Conservation (phyloP, 2,113 vertebrate species). For the Rhineura floridana region DNA sequence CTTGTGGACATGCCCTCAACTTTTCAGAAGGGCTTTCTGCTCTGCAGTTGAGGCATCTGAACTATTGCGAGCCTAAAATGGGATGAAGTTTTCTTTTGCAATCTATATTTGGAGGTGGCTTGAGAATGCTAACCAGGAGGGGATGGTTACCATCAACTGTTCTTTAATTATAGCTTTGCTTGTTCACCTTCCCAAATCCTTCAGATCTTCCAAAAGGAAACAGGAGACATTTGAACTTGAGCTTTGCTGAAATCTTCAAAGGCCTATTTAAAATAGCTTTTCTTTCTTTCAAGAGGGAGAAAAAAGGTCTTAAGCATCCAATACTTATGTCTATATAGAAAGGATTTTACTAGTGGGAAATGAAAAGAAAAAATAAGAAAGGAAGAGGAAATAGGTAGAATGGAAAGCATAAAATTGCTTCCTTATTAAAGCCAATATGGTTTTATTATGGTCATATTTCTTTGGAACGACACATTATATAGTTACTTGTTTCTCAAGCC, state of each 20-base stretch:
- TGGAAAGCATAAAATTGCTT: slow-evolving; percentile 39
- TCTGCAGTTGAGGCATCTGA: slow-evolving; percentile 64
- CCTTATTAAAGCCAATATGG: slow-evolving; percentile 24
- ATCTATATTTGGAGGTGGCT: slow-evolving; percentile 70
- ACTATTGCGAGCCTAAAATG: slow-evolving; percentile 66
- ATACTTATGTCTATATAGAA: slow-evolving; percentile 27
- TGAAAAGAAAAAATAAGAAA: slow-evolving; percentile 25
- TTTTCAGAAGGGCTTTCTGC: slow-evolving; percentile 48
- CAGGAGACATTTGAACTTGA: slow-evolving; percentile 69
- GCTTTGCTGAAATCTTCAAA: slow-evolving; percentile 58
- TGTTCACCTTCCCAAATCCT: slow-evolving; percentile 71
- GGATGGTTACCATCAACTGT: slow-evolving; percentile 63
- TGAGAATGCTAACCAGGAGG: slow-evolving; percentile 60
- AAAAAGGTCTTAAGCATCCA: slow-evolving; percentile 19
- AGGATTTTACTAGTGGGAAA: slow-evolving; percentile 42
- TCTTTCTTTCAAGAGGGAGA: not conserved
- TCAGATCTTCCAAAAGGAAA: slow-evolving; percentile 62
- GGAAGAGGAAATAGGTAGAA: slow-evolving; percentile 17
- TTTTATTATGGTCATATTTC: not conserved
- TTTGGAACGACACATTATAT: not conserved
- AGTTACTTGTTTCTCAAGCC: not conserved
- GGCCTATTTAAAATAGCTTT: slow-evolving; percentile 50
- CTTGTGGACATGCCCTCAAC: not conserved
- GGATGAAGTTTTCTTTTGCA: slow-evolving; percentile 53
- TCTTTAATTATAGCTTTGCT: slow-evolving; percentile 75